Percentiles rank a stretch among this genome's conserved stretches.
Evolutionary conservation across 2,888 invertebrate genomes (phyloP).

Genomic region (Gisinianus flammeolus): DNA sequence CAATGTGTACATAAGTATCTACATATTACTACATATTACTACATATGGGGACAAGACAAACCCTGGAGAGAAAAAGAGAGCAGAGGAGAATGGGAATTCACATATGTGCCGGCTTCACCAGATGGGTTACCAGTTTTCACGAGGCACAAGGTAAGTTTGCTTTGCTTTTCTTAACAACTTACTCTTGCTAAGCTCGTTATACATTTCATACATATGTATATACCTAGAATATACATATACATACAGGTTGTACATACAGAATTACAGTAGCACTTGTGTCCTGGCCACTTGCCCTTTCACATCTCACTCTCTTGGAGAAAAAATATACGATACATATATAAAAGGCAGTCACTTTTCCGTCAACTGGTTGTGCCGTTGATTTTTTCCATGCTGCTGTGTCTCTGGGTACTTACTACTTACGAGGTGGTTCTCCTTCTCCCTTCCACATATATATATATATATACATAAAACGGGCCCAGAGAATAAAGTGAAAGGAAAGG

Average conservation of each 20-base stretch:
- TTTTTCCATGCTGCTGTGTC: background rate
- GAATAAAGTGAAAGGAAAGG: background rate
- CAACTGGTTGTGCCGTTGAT: slow-evolving; percentile 11
- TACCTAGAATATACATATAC: background rate
- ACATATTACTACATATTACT: too few species aligned
- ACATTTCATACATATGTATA: too few species aligned
- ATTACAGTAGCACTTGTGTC: background rate
- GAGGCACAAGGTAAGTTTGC: background rate
- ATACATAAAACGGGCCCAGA: background rate
- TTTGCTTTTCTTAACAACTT: background rate
- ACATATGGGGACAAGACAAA: too few species aligned
- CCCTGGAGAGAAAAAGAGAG: too few species aligned
- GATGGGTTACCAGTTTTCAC: too few species aligned
- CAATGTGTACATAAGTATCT: too few species aligned
- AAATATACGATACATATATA: background rate
- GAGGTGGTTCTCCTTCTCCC: too few species aligned
- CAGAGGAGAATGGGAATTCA: too few species aligned
- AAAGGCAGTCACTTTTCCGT: background rate
- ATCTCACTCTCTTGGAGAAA: background rate
- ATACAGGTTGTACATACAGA: background rate
- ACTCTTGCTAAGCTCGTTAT: background rate
- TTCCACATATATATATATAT: too few species aligned
- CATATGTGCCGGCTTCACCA: too few species aligned
- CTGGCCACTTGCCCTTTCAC: slow-evolving; percentile 15
- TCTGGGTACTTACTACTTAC: background rate